phyloP scores from a whole-genome alignment of 2,113 vertebrate genomes.

The Otis tarda region DNA sequence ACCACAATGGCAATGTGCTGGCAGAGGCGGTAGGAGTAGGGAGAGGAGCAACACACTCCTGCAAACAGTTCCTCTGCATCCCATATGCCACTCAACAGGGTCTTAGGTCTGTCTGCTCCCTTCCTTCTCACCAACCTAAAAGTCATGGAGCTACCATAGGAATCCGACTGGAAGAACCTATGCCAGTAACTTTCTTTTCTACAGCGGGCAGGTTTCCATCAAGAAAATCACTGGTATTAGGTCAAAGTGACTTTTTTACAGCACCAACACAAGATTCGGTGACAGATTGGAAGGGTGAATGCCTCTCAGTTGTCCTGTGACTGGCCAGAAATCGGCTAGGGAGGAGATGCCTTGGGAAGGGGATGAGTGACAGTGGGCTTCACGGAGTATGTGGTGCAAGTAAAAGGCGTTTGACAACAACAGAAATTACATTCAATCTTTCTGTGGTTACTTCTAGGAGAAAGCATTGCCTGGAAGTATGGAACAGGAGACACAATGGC shows the following conservation, averaged over 20 bases:
- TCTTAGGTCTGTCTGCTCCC: not conserved
- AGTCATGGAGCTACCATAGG: not conserved
- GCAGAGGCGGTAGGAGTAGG: not conserved
- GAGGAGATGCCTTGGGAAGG: not conserved
- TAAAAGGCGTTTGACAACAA: not conserved
- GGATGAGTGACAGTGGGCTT: fast-evolving
- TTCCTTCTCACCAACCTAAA: not conserved
- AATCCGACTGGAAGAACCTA: not conserved
- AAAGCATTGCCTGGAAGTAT: not conserved
- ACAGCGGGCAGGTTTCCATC: not conserved
- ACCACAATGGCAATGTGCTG: not conserved
- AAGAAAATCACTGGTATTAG: not conserved
- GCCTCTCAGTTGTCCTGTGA: not conserved
- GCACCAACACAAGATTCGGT: not conserved
- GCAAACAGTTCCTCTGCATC: not conserved
- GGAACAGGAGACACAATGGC: not conserved
- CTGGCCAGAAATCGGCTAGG: not conserved
- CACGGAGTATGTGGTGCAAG: not conserved
- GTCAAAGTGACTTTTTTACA: not conserved
- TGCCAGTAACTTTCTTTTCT: not conserved
- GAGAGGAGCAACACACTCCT: not conserved
- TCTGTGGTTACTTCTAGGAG: not conserved
- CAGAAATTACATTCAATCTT: not conserved
- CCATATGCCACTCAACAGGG: too few relatives aligned
- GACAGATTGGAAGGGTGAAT: not conserved